These are phyloP conservation scores for Aporophyla nigra DNA, from an alignment of 2,888 invertebrate genomes.

Conservation along the genomic window DNA sequence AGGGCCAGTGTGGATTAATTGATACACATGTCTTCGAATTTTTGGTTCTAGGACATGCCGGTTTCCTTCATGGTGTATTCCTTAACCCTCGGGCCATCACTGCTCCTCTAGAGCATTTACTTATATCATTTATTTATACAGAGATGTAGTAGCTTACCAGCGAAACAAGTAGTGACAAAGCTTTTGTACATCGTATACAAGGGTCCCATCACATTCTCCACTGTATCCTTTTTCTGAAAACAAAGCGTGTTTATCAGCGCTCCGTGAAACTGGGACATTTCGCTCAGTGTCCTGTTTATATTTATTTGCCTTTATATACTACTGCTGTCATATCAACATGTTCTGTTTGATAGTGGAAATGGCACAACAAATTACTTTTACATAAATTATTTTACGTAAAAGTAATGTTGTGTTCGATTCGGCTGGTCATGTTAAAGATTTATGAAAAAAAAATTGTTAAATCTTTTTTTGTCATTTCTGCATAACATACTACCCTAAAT, in stretches of 20 bases:
- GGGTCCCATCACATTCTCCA: slow-evolving; percentile 81
- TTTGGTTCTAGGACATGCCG: no score
- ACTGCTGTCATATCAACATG: slow-evolving; percentile 34
- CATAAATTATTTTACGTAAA: no score
- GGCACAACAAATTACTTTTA: slow-evolving; percentile 32
- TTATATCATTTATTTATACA: no score
- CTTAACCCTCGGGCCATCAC: no score
- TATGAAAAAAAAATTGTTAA: no score
- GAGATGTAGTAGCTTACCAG: slow-evolving; percentile 74
- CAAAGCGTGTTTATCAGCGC: slow-evolving; percentile 38
- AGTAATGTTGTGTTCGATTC: background rate
- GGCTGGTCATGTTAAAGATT: background rate
- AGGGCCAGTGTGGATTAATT: no score
- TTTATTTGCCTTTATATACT: slow-evolving; percentile 35
- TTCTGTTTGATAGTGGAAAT: slow-evolving; percentile 48
- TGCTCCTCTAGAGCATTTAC: no score
- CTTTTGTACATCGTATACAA: slow-evolving; percentile 81
- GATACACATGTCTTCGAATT: no score
- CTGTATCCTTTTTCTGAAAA: slow-evolving; percentile 81
- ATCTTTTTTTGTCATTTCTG: no score
- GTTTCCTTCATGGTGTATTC: no score
- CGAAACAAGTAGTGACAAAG: slow-evolving; percentile 82
- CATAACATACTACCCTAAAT: background rate
- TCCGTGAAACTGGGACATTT: slow-evolving; percentile 43
- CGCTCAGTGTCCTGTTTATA: slow-evolving; percentile 19